phyloP scores from a whole-genome alignment of 2,797 vertebrate species.

The Ambastaia sidthimunki region DNA sequence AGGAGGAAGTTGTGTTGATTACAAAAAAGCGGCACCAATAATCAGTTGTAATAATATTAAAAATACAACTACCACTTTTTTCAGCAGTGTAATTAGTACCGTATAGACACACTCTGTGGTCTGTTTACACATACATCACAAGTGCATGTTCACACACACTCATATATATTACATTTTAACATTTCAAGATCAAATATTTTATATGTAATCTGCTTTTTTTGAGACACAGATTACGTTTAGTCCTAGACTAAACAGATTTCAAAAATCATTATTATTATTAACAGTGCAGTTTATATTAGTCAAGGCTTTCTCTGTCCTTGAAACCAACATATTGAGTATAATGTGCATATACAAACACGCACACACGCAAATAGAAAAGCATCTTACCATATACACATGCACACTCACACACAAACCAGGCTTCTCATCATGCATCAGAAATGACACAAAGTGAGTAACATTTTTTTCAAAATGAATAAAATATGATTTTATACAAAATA shows the following conservation, averaged over 20 bases:
- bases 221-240: conserved; percentile 9
- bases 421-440: conserved; percentile 33
- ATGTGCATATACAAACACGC: background rate
- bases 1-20: conserved; percentile 75
- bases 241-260: background rate
- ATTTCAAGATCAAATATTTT: conserved; percentile 10
- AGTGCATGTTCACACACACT: background rate
- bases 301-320: conserved; percentile 4
- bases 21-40: conserved; percentile 77
- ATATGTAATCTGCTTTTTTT: background rate
- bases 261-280: conserved; percentile 9
- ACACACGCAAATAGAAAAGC: background rate
- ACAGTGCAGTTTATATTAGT: conserved; percentile 7
- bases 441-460: conserved; percentile 50
- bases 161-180: conserved; percentile 3
- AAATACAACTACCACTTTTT: conserved; percentile 73
- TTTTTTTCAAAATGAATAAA: background rate
- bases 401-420: conserved; percentile 29
- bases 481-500: background rate
- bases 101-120: conserved; percentile 70
- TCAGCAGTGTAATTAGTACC: conserved; percentile 89
- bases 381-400: conserved; percentile 5
- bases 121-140: background rate
- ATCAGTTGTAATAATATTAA: conserved; percentile 80
- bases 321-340: conserved; percentile 3